Evolutionary conservation across 2,113 vertebrate genomes (phyloP).

Genomic region (Nipponia nippon): DNA sequence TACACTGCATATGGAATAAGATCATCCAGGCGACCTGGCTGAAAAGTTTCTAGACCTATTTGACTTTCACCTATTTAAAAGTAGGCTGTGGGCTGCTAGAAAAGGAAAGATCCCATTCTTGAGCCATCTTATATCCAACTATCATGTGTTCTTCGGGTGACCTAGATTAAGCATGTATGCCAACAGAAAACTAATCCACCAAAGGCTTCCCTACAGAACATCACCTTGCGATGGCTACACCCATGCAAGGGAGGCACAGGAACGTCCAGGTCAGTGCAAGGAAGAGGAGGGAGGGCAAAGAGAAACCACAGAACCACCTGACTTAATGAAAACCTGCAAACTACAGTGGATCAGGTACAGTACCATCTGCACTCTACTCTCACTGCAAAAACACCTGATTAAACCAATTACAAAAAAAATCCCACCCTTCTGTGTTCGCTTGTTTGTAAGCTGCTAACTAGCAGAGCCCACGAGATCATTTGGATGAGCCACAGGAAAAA

Average conservation of each 20-base stretch:
- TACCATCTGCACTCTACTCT: background rate
- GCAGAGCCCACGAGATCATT: background rate
- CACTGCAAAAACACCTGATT: background rate
- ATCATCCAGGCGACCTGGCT: background rate
- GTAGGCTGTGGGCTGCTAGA: background rate
- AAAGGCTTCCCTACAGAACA: background rate
- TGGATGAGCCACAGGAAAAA: background rate
- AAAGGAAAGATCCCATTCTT: background rate
- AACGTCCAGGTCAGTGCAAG: background rate
- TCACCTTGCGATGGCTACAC: background rate
- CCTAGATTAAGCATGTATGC: background rate
- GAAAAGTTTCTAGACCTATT: background rate
- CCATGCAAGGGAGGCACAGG: background rate
- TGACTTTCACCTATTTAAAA: background rate
- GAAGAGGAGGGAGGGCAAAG: background rate
- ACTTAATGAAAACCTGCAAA: background rate
- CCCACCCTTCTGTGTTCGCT: background rate
- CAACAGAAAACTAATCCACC: background rate
- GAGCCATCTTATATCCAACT: background rate
- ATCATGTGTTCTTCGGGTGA: background rate
- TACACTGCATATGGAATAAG: background rate
- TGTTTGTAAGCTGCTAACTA: background rate
- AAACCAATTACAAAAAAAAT: background rate
- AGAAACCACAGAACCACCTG: background rate
- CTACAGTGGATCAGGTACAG: background rate